These are phyloP conservation scores for Apamea epomidion DNA, from an alignment of 2,888 invertebrate genomes.

Conservation along the genomic window DNA sequence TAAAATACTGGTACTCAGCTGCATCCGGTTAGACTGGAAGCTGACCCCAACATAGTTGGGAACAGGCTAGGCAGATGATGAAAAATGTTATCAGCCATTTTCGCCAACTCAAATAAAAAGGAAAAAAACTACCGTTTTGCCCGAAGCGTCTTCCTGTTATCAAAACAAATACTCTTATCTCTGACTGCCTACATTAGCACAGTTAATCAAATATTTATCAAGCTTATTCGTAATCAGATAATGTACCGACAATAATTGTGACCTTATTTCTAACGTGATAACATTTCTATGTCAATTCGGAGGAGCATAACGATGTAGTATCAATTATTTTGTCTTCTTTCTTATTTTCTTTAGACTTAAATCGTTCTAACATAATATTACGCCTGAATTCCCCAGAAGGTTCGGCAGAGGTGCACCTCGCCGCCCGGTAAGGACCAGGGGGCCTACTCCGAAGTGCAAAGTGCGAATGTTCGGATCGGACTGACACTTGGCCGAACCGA, in stretches of 20 bases:
- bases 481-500: no score
- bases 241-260: constrained; percentile 24
- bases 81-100: constrained; percentile 8
- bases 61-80: no score
- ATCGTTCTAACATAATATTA: no score
- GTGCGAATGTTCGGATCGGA: no score
- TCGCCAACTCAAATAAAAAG: constrained; percentile 17
- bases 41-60: no score
- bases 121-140: background rate
- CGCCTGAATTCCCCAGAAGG: no score
- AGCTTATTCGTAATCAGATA: constrained; percentile 45
- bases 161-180: constrained; percentile 47
- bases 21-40: no score
- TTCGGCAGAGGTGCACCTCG: no score
- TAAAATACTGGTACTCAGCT: no score
- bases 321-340: background rate
- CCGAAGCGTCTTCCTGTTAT: constrained; percentile 35
- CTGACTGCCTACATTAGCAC: constrained; percentile 25
- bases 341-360: background rate
- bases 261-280: constrained; percentile 35
- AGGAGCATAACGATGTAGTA: constrained; percentile 5
- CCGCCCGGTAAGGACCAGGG: no score
- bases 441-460: no score
- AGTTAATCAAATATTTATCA: constrained; percentile 53
- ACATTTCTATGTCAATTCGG: constrained; percentile 13